These are phyloP conservation scores for Trematomus loennbergii DNA, from an alignment of 2,113 vertebrate genomes.

Conservation along the genomic window DNA sequence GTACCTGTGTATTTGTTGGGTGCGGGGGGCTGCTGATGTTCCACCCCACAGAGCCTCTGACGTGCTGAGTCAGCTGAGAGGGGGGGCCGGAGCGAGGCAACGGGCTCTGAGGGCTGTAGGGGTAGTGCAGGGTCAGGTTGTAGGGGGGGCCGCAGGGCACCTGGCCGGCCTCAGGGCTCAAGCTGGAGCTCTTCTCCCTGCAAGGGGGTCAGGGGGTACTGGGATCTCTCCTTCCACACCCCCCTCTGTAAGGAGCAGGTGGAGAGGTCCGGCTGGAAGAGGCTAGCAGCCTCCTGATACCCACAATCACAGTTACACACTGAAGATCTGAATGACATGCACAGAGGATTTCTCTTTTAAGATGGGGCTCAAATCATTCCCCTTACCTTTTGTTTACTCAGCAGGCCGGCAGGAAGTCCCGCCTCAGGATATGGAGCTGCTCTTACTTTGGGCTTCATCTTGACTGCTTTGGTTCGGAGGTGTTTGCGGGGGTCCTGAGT, in stretches of 20 bases:
- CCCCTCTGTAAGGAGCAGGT: slow-evolving; percentile 83
- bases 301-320: slow-evolving; percentile 1
- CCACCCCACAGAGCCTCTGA: slow-evolving; percentile 85
- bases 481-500: slow-evolving; percentile 90
- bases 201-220: slow-evolving; percentile 68
- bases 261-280: slow-evolving; percentile 84
- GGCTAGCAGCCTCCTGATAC: slow-evolving; percentile 79
- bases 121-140: slow-evolving; percentile 86
- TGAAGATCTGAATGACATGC: background rate
- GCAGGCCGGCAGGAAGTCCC: slow-evolving; percentile 6
- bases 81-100: slow-evolving; percentile 82
- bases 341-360: background rate
- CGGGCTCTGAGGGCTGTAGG: slow-evolving; percentile 87
- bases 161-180: slow-evolving; percentile 80
- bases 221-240: slow-evolving; percentile 86
- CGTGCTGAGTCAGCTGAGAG: slow-evolving; percentile 67
- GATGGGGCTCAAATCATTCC: background rate
- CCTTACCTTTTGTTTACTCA: background rate
- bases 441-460: slow-evolving; percentile 89
- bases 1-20: slow-evolving; percentile 86
- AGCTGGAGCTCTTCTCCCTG: slow-evolving; percentile 83
- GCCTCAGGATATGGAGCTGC: slow-evolving; percentile 91
- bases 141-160: slow-evolving; percentile 83
- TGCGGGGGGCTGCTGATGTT: slow-evolving; percentile 81
- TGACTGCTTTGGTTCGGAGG: slow-evolving; percentile 86